A percentile compares a stretch with the other conserved stretches of the same genome.
phyloP scores from a whole-genome alignment of 2,113 vertebrate genomes.

The Siniperca chuatsi region DNA sequence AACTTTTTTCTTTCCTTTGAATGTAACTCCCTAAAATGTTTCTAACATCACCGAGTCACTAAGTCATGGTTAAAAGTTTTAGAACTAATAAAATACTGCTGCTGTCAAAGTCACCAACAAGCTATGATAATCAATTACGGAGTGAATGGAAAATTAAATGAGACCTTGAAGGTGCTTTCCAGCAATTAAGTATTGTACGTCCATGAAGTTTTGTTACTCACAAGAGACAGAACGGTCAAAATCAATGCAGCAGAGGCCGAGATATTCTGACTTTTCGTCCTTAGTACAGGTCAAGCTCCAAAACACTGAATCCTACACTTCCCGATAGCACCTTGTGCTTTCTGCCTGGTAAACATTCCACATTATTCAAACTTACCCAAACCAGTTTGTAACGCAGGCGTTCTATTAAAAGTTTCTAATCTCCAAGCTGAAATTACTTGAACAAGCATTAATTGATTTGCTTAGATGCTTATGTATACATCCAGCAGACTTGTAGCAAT shows the following conservation, averaged over 20 bases:
- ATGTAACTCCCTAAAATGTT: constrained; percentile 34
- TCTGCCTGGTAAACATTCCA: neutral
- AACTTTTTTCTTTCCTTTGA: constrained; percentile 9
- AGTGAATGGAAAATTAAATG: neutral
- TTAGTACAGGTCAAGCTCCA: neutral
- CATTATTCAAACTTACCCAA: neutral
- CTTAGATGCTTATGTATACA: neutral
- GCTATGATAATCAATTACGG: neutral
- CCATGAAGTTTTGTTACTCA: neutral
- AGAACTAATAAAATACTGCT: constrained; percentile 25
- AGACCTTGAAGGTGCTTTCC: neutral
- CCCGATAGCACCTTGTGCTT: neutral
- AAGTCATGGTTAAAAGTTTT: neutral
- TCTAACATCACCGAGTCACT: neutral
- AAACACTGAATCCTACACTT: neutral
- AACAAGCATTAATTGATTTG: too few species aligned
- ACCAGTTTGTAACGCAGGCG: neutral
- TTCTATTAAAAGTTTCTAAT: neutral
- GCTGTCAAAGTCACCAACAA: constrained; percentile 11
- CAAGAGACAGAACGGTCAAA: constrained; percentile 1
- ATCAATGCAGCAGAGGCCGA: neutral
- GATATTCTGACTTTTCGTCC: neutral
- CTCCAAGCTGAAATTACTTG: neutral
- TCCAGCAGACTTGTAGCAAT: neutral
- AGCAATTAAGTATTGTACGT: neutral